Conservation (phyloP, 1,140 invertebrate species). For the Planococcus citri region DNA sequence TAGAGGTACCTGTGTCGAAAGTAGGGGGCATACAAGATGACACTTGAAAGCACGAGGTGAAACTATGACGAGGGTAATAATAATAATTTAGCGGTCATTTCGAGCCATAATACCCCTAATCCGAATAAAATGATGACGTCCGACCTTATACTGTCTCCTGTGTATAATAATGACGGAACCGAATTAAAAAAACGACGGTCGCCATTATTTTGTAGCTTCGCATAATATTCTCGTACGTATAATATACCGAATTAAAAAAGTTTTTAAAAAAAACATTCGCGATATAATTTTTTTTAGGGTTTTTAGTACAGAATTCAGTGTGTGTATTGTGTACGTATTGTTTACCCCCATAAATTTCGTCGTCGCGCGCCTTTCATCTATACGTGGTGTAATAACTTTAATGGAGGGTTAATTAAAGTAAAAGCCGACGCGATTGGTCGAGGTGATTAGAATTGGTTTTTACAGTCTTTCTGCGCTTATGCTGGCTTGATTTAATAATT, state of each 20-base stretch:
- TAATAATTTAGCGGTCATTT: conserved; percentile 3
- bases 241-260: not conserved
- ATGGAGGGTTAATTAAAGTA: not conserved
- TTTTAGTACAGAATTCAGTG: too few species aligned
- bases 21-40: not conserved
- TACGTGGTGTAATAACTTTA: not conserved
- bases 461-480: too few species aligned
- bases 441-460: not conserved
- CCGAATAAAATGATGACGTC: not conserved
- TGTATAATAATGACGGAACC: not conserved
- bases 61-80: not conserved
- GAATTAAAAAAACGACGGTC: not conserved
- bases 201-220: not conserved
- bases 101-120: not conserved
- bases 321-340: not conserved
- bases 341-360: not conserved
- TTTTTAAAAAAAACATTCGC: not conserved
- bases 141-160: not conserved
- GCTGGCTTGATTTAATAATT: too few species aligned
- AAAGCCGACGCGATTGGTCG: not conserved
- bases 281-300: too few species aligned
- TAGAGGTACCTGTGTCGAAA: too few species aligned
- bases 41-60: not conserved
- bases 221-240: too few species aligned
- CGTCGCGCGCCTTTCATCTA: too few species aligned